Conservation (phyloP, 2,888 invertebrate genomes). For the Chalcis sispes region DNA sequence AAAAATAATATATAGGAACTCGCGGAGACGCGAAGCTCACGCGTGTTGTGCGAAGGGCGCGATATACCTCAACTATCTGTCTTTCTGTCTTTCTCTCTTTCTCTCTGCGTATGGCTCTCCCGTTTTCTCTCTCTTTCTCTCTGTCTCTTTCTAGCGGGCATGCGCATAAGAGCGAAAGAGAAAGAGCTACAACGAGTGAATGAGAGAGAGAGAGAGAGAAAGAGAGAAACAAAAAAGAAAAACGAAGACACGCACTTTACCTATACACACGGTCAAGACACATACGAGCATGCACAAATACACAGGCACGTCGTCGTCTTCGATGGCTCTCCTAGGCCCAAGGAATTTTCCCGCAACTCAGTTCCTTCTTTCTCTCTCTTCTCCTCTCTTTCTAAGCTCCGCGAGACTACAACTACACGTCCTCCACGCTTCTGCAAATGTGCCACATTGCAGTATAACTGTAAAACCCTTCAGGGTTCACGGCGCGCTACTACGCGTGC, state of each 20-base stretch:
- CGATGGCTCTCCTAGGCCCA: constrained; percentile 13
- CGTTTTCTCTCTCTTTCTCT: background rate
- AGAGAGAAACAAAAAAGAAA: constrained; percentile 18
- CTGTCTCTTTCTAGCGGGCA: constrained; percentile 14
- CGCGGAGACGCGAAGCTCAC: constrained; percentile 40
- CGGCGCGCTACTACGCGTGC: constrained; percentile 73
- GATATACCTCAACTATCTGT: constrained; percentile 35
- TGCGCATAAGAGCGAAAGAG: constrained; percentile 14
- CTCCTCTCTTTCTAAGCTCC: constrained; percentile 7
- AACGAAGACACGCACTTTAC: constrained; percentile 33
- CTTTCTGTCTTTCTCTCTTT: constrained; percentile 28
- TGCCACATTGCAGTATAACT: constrained; percentile 77
- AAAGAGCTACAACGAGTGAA: background rate
- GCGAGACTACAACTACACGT: constrained; percentile 71
- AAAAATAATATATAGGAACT: constrained; percentile 33
- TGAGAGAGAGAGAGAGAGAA: constrained; percentile 1
- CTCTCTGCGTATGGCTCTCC: background rate
- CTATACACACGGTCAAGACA: constrained; percentile 15
- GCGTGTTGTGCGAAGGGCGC: constrained; percentile 48
- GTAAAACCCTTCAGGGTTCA: constrained; percentile 77
- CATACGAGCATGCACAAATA: constrained; percentile 23
- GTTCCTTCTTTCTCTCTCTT: constrained; percentile 7
- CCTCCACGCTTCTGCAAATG: constrained; percentile 75
- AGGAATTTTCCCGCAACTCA: constrained; percentile 48
- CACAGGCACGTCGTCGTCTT: constrained; percentile 9